Base-by-base conservation (phyloP, 2,888 invertebrate species). In the Acronicta psi region DNA sequence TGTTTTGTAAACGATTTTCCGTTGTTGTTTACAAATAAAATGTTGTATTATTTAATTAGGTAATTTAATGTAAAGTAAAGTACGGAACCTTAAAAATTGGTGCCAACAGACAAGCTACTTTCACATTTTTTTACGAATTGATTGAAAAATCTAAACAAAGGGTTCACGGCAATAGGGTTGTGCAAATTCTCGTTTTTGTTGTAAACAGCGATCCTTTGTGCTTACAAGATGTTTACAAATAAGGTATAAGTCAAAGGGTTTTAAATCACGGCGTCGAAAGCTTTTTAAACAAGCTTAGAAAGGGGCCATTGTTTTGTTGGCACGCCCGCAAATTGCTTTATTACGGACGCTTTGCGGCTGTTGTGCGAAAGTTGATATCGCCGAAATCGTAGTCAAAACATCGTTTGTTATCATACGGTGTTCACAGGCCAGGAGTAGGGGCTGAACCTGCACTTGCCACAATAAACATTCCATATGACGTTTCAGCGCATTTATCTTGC, bases 191-290 rank as follows among this genome's bases (percentile, higher is more conserved):
- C 80, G 83, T 87, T 85, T 87, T 87, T 86, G 79, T 82, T 83
- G 81, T 85, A 77, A 88, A 89, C 87, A 89, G 82, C 84, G 75
- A 83, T 83, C 91, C 91, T 90, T 93, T 93, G 92, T 94, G 82
- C 84, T 82, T 73, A 81, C 78, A 80, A 83, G 81, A 84, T 93
- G 93, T 93, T 93, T 94, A 93, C 93, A 92, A 93, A 93, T 92
- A 92, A 91, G 84, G 85, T 86, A 83, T 87, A 86, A 88, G 88
- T 92, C 92, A 93, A 93, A 94, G 93, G 92, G 93, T 89, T 92
- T 93, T 93, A 93, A 94, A 94, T 93, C 93, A 92, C 85, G 84
- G 89, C 84, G 93, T 92, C 89, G 92, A 93, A 92, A 94, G 93
- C 90, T 92, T 92, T 92, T 89, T 90, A 93, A 93, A 91, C 89